phyloP scores from a whole-genome alignment of 2,888 invertebrate genomes.

The Chamaedrilus cognettii region DNA sequence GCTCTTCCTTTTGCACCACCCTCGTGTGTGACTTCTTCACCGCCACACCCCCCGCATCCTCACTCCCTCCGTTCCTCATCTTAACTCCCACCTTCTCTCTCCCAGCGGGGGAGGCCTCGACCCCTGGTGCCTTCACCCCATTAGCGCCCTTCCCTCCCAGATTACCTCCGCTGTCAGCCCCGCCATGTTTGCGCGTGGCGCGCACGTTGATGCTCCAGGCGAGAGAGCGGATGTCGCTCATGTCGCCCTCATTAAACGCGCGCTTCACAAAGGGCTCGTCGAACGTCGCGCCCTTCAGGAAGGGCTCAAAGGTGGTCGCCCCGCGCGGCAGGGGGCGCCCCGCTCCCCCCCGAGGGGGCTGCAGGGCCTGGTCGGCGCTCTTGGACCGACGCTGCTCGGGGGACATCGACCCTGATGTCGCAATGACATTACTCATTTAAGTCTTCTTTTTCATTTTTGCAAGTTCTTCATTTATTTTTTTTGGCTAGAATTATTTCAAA shows the following conservation, averaged over 20 bases:
- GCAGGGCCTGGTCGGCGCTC: neutral
- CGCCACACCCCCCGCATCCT: too few relatives aligned
- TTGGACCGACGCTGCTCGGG: neutral
- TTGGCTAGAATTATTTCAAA: neutral
- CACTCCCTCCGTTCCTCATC: too few relatives aligned
- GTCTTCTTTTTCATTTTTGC: neutral
- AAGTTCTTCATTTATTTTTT: too few relatives aligned
- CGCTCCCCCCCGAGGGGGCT: neutral
- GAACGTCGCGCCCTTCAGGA: too few relatives aligned
- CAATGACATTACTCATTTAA: neutral
- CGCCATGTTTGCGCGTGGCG: neutral
- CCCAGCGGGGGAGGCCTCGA: too few relatives aligned
- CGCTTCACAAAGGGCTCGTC: neutral
- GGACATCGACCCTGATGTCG: neutral
- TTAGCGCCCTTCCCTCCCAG: too few relatives aligned
- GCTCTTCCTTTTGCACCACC: too few relatives aligned
- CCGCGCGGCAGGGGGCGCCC: neutral
- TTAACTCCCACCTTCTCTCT: too few relatives aligned
- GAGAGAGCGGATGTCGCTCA: neutral
- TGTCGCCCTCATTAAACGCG: neutral
- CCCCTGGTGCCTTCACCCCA: too few relatives aligned
- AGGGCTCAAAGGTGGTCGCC: neutral
- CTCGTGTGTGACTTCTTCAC: too few relatives aligned
- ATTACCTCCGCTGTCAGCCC: too few relatives aligned
- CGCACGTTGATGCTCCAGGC: constrained; percentile 1